phyloP scores from a whole-genome alignment of 2,113 vertebrate species.

The Otolemur garnettii region DNA sequence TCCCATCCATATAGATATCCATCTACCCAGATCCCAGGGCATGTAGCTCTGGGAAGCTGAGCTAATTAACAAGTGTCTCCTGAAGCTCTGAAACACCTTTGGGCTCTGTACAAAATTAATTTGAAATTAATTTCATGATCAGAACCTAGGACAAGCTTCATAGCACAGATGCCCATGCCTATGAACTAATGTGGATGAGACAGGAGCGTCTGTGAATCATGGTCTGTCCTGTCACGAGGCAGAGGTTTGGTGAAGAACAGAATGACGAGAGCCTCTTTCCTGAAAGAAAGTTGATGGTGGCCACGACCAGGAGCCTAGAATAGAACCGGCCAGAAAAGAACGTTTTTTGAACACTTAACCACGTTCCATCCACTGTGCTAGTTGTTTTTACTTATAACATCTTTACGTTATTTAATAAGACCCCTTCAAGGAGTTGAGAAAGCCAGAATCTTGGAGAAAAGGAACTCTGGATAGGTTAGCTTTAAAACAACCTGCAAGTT shows the following conservation, averaged over 20 bases:
- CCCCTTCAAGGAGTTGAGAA: not conserved
- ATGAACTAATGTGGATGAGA: not conserved
- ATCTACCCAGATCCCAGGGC: not conserved
- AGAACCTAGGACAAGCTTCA: too few relatives aligned
- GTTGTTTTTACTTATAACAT: not conserved
- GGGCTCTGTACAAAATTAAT: not conserved
- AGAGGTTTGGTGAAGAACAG: not conserved
- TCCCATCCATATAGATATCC: not conserved
- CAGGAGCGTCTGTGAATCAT: accelerated
- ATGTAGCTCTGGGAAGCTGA: not conserved
- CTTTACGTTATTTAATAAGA: not conserved
- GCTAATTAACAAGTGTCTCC: not conserved
- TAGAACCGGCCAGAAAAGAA: not conserved
- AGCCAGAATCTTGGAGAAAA: not conserved
- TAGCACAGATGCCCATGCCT: not conserved
- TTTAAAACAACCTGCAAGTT: not conserved
- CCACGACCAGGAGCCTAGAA: not conserved
- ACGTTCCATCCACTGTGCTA: not conserved
- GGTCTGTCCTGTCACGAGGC: not conserved
- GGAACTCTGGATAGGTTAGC: not conserved
- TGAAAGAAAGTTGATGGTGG: not conserved
- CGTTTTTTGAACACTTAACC: not conserved
- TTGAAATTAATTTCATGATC: not conserved
- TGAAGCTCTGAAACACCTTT: not conserved
- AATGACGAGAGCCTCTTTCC: not conserved